These are phyloP conservation scores for Nyctibius grandis DNA, from an alignment of 2,797 vertebrate species.

Conservation along the genomic window DNA sequence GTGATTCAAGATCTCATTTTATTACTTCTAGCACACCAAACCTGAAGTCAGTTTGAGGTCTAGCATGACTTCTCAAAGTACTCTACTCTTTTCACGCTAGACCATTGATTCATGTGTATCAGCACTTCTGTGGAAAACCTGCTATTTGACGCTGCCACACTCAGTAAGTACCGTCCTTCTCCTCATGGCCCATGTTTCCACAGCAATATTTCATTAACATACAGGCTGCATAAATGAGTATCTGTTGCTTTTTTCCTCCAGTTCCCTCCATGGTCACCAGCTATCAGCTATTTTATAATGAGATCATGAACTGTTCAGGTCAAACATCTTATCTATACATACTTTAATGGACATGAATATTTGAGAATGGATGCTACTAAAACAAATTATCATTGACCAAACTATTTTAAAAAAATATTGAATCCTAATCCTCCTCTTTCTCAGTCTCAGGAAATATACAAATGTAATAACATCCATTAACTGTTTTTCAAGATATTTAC, in stretches of 20 bases:
- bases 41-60: not conserved
- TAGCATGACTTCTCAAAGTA: not conserved
- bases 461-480: not conserved
- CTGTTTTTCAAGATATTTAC: not conserved
- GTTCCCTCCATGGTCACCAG: not conserved
- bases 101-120: not conserved
- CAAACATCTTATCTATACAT: not conserved
- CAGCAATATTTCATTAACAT: not conserved
- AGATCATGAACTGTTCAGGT: not conserved
- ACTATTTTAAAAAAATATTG: not conserved
- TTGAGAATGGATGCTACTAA: not conserved
- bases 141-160: not conserved
- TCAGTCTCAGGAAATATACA: not conserved
- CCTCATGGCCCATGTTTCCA: not conserved
- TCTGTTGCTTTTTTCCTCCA: not conserved
- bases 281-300: not conserved
- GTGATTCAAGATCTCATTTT: not conserved
- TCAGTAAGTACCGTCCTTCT: not conserved
- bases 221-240: not conserved
- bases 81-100: not conserved
- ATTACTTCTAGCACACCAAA: not conserved
- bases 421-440: not conserved
- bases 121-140: not conserved
- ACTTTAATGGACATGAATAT: not conserved
- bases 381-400: not conserved